Percentiles rank a stretch among this genome's conserved stretches.
phyloP scores from a whole-genome alignment of 2,888 invertebrate species.

The Leucophenga montana region DNA sequence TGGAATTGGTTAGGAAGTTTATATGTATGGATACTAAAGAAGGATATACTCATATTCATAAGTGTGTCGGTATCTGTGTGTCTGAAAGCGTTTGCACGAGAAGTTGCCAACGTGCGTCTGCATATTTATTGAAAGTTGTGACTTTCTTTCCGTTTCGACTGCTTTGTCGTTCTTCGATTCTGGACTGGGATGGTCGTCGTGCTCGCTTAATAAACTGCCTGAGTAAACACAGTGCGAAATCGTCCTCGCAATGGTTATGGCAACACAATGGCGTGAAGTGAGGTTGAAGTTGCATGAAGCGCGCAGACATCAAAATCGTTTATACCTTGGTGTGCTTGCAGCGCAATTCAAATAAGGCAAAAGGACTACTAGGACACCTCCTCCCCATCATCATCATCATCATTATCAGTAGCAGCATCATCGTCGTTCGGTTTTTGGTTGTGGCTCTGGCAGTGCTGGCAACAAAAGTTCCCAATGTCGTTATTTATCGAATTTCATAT shows the following conservation, averaged over 20 bases:
- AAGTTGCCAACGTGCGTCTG: constrained; percentile 34
- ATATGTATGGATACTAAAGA: neutral
- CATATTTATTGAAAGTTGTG: constrained; percentile 38
- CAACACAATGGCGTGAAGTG: neutral
- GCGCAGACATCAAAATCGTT: constrained; percentile 19
- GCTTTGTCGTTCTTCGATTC: neutral
- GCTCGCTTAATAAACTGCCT: constrained; percentile 36
- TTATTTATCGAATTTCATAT: constrained; percentile 68
- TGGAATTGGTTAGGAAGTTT: constrained; percentile 24
- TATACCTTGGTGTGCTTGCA: constrained; percentile 25
- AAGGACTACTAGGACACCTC: neutral
- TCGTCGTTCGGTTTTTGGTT: neutral
- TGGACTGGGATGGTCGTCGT: neutral
- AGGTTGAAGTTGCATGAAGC: neutral
- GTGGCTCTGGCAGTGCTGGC: neutral
- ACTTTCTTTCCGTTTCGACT: neutral
- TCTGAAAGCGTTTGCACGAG: neutral
- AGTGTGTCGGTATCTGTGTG: neutral
- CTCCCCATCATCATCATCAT: neutral
- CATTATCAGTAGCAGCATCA: neutral
- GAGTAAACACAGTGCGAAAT: constrained; percentile 17
- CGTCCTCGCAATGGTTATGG: neutral
- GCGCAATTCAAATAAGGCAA: neutral
- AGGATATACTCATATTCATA: neutral
- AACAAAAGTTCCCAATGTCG: constrained; percentile 48